Base-by-base conservation (phyloP, 23 tunicate genomes). In the Diplosoma virens region DNA sequence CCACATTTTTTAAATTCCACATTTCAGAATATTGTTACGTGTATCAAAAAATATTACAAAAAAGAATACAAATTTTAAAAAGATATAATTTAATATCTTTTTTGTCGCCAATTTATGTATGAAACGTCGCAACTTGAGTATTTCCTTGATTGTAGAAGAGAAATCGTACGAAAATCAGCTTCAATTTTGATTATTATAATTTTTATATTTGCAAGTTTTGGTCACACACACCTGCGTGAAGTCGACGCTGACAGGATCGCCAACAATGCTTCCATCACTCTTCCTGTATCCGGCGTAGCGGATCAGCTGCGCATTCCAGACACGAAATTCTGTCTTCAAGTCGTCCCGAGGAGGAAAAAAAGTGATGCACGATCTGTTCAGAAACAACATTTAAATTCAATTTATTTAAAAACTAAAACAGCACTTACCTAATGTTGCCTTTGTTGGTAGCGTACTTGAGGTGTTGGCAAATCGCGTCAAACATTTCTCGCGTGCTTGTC, bases 321-420 rank as follows among this genome's bases (percentile, higher is more conserved):
- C 97, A 1, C 97, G 86, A 58, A 84, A 90, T 31, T 90, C 97
- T 16, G 77, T 83, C 29, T 66, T 54, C 26, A 77, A 30, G 78
- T 88, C 83, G 21, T 24, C 52, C 27, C 85, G 54, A 9, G 90
- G 90, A 0, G 95, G 95, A 78, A 90, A 90, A 69, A 90, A 90
- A 6, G 97, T 83, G 66, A 90, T 84, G 74, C 86, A 84, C 0
- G 97, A 90, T 65, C 97, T 90, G 87, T n/a, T n/a, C n/a, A n/a
- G n/a, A n/a, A n/a, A 60, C 67, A n/a, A n/a, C n/a, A n/a, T n/a
- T n/a, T n/a, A n/a, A n/a, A n/a, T n/a, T n/a, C n/a, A n/a, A n/a
- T n/a, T n/a, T n/a, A n/a, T n/a, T n/a, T n/a, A n/a, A 20, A 55
- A 25, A 14, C 6, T 11, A 11, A 25, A 22, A 20, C 24, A 11